Evolutionary conservation across 2,888 invertebrate species (phyloP).

Genomic region (Volucella inflata): DNA sequence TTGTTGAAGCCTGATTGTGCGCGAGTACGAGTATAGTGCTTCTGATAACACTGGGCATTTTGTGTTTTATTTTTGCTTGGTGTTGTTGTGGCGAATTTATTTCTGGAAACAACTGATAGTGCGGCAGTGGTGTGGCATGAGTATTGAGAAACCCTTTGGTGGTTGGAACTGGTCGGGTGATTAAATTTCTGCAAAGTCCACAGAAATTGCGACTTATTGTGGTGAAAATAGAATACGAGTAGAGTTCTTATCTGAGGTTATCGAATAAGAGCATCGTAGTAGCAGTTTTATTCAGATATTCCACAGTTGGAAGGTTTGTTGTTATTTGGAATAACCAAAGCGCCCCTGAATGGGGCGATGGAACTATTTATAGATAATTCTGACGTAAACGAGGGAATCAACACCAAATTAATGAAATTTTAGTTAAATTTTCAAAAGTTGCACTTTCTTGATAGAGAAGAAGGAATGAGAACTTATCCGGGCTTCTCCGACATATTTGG

Average conservation of each 20-base stretch:
- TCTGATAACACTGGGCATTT: slow-evolving; percentile 7
- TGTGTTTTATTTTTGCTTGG: background rate
- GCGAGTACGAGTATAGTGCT: background rate
- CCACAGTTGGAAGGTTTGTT: too few species aligned
- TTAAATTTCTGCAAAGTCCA: background rate
- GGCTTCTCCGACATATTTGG: too few species aligned
- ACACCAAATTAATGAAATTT: too few species aligned
- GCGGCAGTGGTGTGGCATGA: background rate
- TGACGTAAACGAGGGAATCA: too few species aligned
- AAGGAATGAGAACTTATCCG: too few species aligned
- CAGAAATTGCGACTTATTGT: background rate
- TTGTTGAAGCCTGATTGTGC: slow-evolving; percentile 9
- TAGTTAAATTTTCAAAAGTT: too few species aligned
- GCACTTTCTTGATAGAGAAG: too few species aligned
- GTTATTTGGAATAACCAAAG: too few species aligned
- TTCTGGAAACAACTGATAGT: slow-evolving; percentile 26
- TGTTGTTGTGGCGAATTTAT: background rate
- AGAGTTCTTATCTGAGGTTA: slow-evolving; percentile 8
- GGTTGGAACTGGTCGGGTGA: background rate
- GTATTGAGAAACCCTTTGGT: background rate
- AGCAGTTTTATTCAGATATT: background rate
- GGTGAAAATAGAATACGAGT: too few species aligned
- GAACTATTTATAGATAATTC: too few species aligned
- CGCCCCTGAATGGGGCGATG: too few species aligned
- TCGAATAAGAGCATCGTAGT: slow-evolving; percentile 1